phyloP scores from a whole-genome alignment of 2,797 vertebrate species.

The Esox masquinongy region DNA sequence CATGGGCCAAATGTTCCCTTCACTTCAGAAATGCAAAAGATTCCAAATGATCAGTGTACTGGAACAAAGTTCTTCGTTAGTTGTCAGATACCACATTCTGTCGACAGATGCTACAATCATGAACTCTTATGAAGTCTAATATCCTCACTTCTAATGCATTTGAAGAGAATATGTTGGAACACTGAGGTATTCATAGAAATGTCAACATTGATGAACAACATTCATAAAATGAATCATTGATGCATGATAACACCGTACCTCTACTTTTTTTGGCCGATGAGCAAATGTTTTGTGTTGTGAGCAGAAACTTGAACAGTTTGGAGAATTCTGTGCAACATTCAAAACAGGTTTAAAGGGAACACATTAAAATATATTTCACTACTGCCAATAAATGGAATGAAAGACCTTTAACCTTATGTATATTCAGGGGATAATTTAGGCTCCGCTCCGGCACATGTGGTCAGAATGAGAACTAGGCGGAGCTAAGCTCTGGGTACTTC shows the following conservation, averaged over 20 bases:
- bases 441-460: too few relatives aligned
- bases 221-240: neutral
- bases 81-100: neutral
- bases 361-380: too few relatives aligned
- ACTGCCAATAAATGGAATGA: too few relatives aligned
- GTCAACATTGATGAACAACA: neutral
- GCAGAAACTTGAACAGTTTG: too few relatives aligned
- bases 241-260: neutral
- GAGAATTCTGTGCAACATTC: too few relatives aligned
- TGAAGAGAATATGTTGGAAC: neutral
- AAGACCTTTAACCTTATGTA: too few relatives aligned
- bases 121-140: neutral
- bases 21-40: neutral
- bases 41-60: slow-evolving; percentile 1
- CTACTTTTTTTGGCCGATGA: too few relatives aligned
- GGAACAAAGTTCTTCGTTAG: neutral
- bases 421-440: too few relatives aligned
- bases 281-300: too few relatives aligned
- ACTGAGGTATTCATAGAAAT: neutral
- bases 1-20: neutral
- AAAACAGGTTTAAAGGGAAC: too few relatives aligned
- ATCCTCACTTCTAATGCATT: neutral
- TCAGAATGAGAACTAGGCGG: too few relatives aligned
- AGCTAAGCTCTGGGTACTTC: too few relatives aligned
- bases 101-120: neutral